Percentiles rank a stretch among this genome's conserved stretches.
These are phyloP conservation scores for Pseudorhiza aurosa DNA, from an alignment of 30 jellyfish, hydroid and myxozoan species.

Conservation along the genomic window DNA sequence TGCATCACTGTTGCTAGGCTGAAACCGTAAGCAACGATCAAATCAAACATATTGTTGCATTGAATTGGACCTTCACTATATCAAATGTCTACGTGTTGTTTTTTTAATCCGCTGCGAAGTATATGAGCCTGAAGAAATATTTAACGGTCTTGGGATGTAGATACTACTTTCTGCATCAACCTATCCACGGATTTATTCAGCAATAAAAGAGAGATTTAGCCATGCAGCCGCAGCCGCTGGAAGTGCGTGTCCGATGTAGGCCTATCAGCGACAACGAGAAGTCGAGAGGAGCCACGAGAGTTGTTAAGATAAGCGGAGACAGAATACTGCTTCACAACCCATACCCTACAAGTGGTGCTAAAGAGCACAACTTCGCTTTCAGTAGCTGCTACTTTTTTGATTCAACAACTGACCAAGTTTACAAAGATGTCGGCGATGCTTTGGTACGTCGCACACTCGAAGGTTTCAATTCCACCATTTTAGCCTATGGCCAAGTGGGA, in stretches of 20 bases:
- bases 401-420: constrained; percentile 80
- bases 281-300: constrained; percentile 91
- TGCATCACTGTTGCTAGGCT: constrained; percentile 25
- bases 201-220: too few relatives aligned
- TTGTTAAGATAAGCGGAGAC: constrained; percentile 87
- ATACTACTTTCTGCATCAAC: too few relatives aligned
- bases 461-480: constrained; percentile 82
- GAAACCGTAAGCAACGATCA: too few relatives aligned
- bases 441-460: constrained; percentile 81
- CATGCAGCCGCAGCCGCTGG: constrained; percentile 59
- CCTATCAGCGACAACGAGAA: constrained; percentile 68
- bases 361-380: constrained; percentile 84
- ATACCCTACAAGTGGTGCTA: constrained; percentile 60
- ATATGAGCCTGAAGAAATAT: too few relatives aligned
- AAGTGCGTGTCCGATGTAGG: constrained; percentile 61
- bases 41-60: too few relatives aligned
- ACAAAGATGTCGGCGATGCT: constrained; percentile 76
- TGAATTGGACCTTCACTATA: too few relatives aligned
- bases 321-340: constrained; percentile 84
- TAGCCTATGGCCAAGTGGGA: constrained; percentile 89
- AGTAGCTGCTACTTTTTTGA: constrained; percentile 79
- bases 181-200: too few relatives aligned
- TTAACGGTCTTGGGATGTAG: too few relatives aligned
- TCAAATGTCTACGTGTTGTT: too few relatives aligned
- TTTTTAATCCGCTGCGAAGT: too few relatives aligned